Evolutionary conservation across 1,140 invertebrate genomes (phyloP), one percentile per base, ranked within the genome.

Genomic region (Calycopis cecrops): DNA sequence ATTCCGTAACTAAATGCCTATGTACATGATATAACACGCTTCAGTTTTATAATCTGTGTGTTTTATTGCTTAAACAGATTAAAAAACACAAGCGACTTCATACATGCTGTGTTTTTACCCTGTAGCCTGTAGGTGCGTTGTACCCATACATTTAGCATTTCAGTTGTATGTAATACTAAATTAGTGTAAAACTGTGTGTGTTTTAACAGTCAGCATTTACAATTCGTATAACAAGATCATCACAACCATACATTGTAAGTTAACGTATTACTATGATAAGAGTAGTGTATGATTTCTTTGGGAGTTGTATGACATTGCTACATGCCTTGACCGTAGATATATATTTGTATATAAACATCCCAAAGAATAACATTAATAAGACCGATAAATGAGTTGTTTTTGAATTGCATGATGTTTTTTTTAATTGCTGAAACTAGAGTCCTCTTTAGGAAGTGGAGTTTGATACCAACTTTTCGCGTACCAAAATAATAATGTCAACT

Each of bases 211-310:
- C 40, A 16, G 40, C 40, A 44, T 44, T 44, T 44, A 16, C 9
- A 12, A 16, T 18, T 44, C 1, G 9, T 16, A 44, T 37, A 4
- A 37, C 40, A 14, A 16, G 16, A 44, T 4, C 40, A 44, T 44
- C 40, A 44, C 40, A 44, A 44, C 40, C 16, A 44, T 17, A 16
- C 14, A 44, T 44, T 44, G 12, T 44, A 44, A 44, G 38, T 38
- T 40, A 40, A 40, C 12, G 38, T 40, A 40, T 40, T 40, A 40
- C 14, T 40, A 40, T 14, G 11, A 40, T 40, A 40, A 14, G 38
- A 40, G 38, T 40, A 40, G 38, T 12, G 10, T 40, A 40, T 40
- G 14, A n/a, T 12, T 16, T 44, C 17, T 16, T 44, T 44, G 7
- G 40, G 40, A 16, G 17, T 44, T 44, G n/a, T 44, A 14, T 14